Percentiles rank a stretch among this genome's conserved stretches.
Conservation (phyloP, 2,888 invertebrate species). For the Chrysina gloriosa region DNA sequence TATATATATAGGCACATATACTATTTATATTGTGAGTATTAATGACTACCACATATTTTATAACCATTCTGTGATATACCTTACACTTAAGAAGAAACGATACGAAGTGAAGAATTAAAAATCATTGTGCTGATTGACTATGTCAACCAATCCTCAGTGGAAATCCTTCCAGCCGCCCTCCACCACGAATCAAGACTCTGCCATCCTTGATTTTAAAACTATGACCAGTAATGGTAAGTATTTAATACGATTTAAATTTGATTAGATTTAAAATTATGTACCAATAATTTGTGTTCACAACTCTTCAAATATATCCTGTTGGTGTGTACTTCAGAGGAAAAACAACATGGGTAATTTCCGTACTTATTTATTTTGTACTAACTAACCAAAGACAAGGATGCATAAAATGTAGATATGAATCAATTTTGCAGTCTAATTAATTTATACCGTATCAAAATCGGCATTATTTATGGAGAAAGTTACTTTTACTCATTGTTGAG, state of each 20-base stretch:
- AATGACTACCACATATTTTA: constrained; percentile 47
- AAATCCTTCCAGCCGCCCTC: constrained; percentile 90
- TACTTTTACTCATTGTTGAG: too few relatives aligned
- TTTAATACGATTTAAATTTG: background rate
- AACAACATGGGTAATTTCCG: too few relatives aligned
- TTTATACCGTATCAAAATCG: too few relatives aligned
- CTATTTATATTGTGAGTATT: constrained; percentile 54
- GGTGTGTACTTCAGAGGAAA: too few relatives aligned
- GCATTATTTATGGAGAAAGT: too few relatives aligned
- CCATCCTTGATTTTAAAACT: constrained; percentile 85
- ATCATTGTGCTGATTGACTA: constrained; percentile 64
- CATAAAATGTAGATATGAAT: too few relatives aligned
- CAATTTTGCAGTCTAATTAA: too few relatives aligned
- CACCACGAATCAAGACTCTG: constrained; percentile 82
- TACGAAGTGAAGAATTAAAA: constrained; percentile 59
- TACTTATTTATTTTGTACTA: too few relatives aligned
- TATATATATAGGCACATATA: too few relatives aligned
- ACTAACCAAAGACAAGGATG: too few relatives aligned
- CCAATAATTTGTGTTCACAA: background rate
- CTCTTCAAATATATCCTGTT: background rate
- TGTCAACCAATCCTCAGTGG: constrained; percentile 90
- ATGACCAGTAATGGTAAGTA: constrained; percentile 69
- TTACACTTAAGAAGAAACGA: constrained; percentile 67
- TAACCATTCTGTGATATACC: constrained; percentile 74
- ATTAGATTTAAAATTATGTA: too few relatives aligned